Conservation (phyloP, 2,888 invertebrate genomes). For the Morpho achilles region DNA sequence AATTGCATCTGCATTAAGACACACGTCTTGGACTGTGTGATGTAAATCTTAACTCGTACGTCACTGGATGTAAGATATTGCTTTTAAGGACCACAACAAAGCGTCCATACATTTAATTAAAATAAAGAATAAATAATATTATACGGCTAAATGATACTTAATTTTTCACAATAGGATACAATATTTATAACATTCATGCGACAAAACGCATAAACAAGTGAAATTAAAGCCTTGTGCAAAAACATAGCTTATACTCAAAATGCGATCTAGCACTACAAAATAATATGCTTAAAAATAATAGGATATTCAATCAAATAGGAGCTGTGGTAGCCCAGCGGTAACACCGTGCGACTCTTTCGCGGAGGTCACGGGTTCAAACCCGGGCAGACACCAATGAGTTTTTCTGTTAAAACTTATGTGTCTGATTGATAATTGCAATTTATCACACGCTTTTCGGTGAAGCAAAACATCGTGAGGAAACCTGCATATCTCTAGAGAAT, state of each 20-base stretch:
- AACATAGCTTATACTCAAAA: conserved; percentile 22
- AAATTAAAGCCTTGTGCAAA: conserved; percentile 30
- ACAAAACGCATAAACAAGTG: conserved; percentile 13
- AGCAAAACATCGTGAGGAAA: too few relatives aligned
- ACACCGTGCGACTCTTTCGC: too few relatives aligned
- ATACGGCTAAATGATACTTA: not conserved
- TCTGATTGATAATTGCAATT: too few relatives aligned
- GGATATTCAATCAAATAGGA: not conserved
- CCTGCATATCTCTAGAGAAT: too few relatives aligned
- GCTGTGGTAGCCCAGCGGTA: too few relatives aligned
- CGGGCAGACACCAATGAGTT: too few relatives aligned
- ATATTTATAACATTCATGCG: conserved; percentile 15
- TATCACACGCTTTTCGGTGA: too few relatives aligned
- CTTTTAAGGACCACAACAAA: not conserved
- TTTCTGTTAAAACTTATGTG: too few relatives aligned
- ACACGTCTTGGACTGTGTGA: too few relatives aligned
- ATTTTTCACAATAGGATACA: conserved; percentile 1
- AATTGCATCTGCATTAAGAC: too few relatives aligned
- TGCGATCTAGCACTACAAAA: conserved; percentile 18
- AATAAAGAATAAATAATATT: conserved; percentile 1
- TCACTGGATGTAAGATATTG: conserved; percentile 21
- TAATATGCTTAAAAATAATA: conserved; percentile 14
- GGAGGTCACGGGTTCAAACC: too few relatives aligned
- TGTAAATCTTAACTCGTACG: not conserved
- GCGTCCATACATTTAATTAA: not conserved